Evolutionary conservation across 2,113 vertebrate genomes (phyloP).

Genomic region (Mesocricetus auratus): DNA sequence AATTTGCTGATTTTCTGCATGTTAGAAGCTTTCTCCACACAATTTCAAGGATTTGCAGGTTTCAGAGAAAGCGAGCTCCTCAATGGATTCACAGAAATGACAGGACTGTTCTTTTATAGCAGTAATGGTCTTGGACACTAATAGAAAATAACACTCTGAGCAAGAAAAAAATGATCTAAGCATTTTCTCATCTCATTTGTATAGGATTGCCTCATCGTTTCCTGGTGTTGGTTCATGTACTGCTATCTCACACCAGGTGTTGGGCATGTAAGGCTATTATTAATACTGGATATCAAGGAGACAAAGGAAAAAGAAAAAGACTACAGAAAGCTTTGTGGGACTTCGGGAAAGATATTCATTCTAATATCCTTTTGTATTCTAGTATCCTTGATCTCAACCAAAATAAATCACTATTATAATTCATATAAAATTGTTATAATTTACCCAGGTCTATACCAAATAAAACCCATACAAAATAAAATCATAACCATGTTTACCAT

Average conservation of each 20-base stretch:
- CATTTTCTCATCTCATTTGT: conserved; percentile 5
- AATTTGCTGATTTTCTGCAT: background rate
- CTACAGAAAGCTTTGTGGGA: background rate
- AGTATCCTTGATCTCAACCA: background rate
- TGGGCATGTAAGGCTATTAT: background rate
- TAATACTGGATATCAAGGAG: background rate
- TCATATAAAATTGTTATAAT: background rate
- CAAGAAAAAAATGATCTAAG: background rate
- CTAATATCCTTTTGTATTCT: background rate
- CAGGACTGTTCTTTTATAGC: background rate
- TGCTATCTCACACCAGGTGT: background rate
- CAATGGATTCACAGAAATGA: background rate
- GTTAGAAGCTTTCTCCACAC: background rate
- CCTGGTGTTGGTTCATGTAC: background rate
- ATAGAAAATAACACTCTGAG: background rate
- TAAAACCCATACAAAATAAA: background rate
- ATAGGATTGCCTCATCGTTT: background rate
- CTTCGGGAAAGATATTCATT: background rate
- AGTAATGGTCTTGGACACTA: background rate
- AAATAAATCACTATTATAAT: background rate
- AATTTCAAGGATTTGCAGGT: background rate
- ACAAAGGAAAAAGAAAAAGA: background rate
- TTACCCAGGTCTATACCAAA: background rate
- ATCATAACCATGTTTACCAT: background rate
- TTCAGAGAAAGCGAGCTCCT: background rate